Evolutionary conservation across 1,140 invertebrate genomes (phyloP), one percentile per base, ranked within the genome.

Genomic region (Theocolax elegans): DNA sequence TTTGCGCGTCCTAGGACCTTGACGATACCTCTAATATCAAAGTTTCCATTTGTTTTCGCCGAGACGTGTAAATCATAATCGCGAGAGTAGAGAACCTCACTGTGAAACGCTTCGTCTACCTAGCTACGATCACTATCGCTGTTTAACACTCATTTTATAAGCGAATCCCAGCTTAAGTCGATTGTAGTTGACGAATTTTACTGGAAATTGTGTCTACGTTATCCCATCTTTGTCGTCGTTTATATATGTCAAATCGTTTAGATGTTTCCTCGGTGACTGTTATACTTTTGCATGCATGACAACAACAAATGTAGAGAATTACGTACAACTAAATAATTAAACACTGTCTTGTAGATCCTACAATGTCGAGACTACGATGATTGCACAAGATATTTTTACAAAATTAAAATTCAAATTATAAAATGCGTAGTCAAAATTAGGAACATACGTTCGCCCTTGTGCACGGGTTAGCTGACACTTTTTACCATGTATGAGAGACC

Each of bases 201-300:
- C 17, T 29, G 3, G 35, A 62, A 48, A 56, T 19, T 62, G 25
- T 64, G 27, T 64, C 40, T 64, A 64, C 31, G 27, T 64, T 13
- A 1, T 38, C 13, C 51, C 48, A 64, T 40, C 48, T 49, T 51
- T 13, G n/a, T 64, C 19, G 60, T 64, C 13, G 10, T 63, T 35
- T 63, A 9, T 51, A 1, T 64, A 19, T 29, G 48, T 38, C 9
- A 64, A 51, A 25, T 4, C n/a, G 60, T 51, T 51, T 51, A 49
- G 25, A 23, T 64, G 29, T 65, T 25, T 54, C 17, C 23, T 21
- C 15, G 15, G 38, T 15, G 21, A n/a, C 12, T 10, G 4, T 56
- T 21, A 44, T 31, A 21, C 19, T 35, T 58, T 46, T 44, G 58
- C 58, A 69, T 53, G 35, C 17, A n/a, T n/a, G n/a, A n/a, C n/a